Evolutionary conservation across 1,140 invertebrate species (phyloP).

Genomic region (Solenopsis invicta): DNA sequence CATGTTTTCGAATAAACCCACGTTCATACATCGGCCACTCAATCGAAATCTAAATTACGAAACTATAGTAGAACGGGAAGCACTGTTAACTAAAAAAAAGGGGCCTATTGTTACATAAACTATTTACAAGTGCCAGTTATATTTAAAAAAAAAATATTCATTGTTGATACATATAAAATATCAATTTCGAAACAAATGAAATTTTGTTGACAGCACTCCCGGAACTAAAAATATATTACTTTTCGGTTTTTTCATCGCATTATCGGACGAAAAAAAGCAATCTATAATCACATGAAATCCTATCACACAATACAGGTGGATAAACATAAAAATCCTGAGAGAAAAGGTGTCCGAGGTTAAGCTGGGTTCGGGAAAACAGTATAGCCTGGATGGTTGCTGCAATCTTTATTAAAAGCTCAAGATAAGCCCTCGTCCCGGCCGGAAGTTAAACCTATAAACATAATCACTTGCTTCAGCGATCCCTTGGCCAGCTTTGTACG

Average conservation of each 20-base stretch:
- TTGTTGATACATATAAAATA: not conserved
- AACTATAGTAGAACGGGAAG: conserved; percentile 9
- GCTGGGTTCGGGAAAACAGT: conserved; percentile 49
- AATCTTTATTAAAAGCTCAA: conserved; percentile 76
- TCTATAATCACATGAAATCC: conserved; percentile 19
- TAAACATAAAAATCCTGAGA: conserved; percentile 61
- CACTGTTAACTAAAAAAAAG: not conserved
- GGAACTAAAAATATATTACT: not conserved
- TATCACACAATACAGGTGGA: conserved; percentile 37
- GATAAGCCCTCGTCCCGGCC: conserved; percentile 75
- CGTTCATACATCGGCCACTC: conserved; percentile 29
- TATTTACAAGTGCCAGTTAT: conserved; percentile 14
- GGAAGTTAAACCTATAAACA: conserved; percentile 79
- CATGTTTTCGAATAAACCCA: conserved; percentile 40
- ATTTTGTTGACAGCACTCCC: not conserved
- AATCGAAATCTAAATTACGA: conserved; percentile 60
- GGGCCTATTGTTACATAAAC: not conserved
- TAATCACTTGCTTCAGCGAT: conserved; percentile 57
- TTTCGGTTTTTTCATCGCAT: conserved; percentile 17
- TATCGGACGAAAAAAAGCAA: not conserved
- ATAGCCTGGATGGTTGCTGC: conserved; percentile 29
- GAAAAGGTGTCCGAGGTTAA: conserved; percentile 64
- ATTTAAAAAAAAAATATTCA: conserved; percentile 7
- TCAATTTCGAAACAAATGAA: not conserved
- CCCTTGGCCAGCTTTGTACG: conserved; percentile 3